Percentiles rank a stretch among this genome's conserved stretches.
These are phyloP conservation scores for Thelaira solivaga DNA, from an alignment of 2,888 invertebrate genomes.

Conservation along the genomic window DNA sequence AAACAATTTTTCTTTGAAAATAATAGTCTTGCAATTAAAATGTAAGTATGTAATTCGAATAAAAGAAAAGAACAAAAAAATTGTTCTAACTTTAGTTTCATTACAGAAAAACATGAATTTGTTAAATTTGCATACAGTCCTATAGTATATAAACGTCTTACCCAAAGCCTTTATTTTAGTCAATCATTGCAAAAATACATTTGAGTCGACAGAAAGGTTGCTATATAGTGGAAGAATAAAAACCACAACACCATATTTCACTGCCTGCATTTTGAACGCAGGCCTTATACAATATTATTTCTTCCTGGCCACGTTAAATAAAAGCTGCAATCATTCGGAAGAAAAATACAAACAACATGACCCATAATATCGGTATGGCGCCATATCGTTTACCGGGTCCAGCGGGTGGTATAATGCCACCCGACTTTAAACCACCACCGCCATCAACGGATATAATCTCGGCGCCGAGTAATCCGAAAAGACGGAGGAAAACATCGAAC, in stretches of 20 bases:
- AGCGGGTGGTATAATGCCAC: constrained; percentile 81
- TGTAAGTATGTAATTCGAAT: constrained; percentile 10
- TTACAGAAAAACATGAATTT: constrained; percentile 12
- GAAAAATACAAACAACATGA: constrained; percentile 80
- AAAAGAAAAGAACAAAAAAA: background rate
- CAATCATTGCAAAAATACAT: background rate
- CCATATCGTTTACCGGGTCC: constrained; percentile 86
- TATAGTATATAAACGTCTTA: background rate
- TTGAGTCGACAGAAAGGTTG: background rate
- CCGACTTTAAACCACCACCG: constrained; percentile 83
- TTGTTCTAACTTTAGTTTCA: background rate
- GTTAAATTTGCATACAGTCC: background rate
- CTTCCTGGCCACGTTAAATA: constrained; percentile 61
- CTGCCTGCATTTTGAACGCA: constrained; percentile 50
- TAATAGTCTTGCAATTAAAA: background rate
- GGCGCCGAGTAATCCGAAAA: constrained; percentile 90
- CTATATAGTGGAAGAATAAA: background rate
- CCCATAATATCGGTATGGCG: constrained; percentile 90
- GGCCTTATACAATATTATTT: constrained; percentile 41
- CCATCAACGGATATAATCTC: constrained; percentile 84
- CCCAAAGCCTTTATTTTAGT: background rate
- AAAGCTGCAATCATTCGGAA: constrained; percentile 76
- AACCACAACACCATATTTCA: background rate
- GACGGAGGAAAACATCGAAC: constrained; percentile 88
- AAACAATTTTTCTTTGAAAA: background rate